Base-by-base conservation (phyloP, 2,888 invertebrate species). In the Corythucha ciliata region DNA sequence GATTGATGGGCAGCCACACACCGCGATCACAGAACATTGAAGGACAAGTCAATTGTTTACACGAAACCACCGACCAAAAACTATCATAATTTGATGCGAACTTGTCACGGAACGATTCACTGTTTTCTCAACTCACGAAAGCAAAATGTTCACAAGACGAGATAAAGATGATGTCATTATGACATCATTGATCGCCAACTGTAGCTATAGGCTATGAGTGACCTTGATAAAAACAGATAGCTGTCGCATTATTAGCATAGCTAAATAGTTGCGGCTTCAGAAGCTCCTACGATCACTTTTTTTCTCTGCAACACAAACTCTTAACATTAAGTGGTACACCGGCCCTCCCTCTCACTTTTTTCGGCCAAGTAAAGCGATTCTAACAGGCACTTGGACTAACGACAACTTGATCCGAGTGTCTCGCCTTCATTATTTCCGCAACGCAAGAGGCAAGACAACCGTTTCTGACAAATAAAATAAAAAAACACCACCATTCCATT, bases 101-200 rank as follows among this genome's bases (percentile, higher is more conserved):
- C n/a, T n/a, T n/a, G n/a, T n/a, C n/a, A n/a, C n/a, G n/a, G n/a
- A n/a, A n/a, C n/a, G n/a, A n/a, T n/a, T n/a, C n/a, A n/a, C 29
- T 29, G 29, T 29, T 29, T 29, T 10, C n/a, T 29, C n/a, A 29
- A 29, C 29, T 29, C 29, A n/a, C n/a, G n/a, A n/a, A n/a, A 29
- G 29, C n/a, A 29, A 47, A 40, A 47, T 48, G 39, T 49, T 36
- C 44, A 36, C 36, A 47, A n/a, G 52, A 53, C 56, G 57, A 59
- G 59, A 61, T 46, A 46, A 39, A 53, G 55, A 51, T 59, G 58
- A 58, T 57, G 56, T 58, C 58, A 58, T 52, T 42, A 55, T 58
- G 58, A 58, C 57, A 57, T 58, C 58, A 58, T 57, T 56, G 57
- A 58, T 57, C 57, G 53, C 57, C 53, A 54, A 58, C 54, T 48